Conservation (phyloP, 1,140 invertebrate species). For the Drosophila nigrodunni region DNA sequence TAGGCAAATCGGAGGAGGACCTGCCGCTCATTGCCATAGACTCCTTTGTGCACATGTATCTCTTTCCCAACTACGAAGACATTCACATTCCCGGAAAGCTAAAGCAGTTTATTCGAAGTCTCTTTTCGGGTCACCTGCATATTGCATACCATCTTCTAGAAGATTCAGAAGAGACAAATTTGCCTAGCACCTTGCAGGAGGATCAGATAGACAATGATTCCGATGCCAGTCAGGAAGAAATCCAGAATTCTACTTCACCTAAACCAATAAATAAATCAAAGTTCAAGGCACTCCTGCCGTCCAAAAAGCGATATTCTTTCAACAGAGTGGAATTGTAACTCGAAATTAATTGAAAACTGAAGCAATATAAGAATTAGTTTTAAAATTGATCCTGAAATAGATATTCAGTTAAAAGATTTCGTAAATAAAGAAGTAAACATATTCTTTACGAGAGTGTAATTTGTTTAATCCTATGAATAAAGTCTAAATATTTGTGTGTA, state of each 20-base stretch:
- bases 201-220: neutral
- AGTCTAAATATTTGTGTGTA: conserved; percentile 7
- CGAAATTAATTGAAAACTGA: neutral
- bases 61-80: conserved; percentile 46
- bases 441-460: neutral
- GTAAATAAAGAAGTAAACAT: too few species aligned
- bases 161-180: too few species aligned
- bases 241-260: neutral
- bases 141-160: neutral
- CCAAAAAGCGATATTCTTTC: conserved; percentile 58
- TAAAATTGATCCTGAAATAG: too few species aligned
- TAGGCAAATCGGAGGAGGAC: conserved; percentile 45
- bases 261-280: conserved; percentile 42
- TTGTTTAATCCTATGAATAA: neutral
- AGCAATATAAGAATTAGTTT: too few species aligned
- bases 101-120: conserved; percentile 35
- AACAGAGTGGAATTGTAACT: conserved; percentile 54
- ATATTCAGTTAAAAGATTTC: too few species aligned
- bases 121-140: conserved; percentile 41
- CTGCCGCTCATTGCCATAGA: conserved; percentile 58
- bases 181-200: neutral
- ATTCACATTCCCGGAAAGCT: conserved; percentile 47
- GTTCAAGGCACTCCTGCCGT: conserved; percentile 54
- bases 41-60: conserved; percentile 58
- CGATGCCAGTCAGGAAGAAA: neutral